phyloP scores from a whole-genome alignment of 2,113 vertebrate species.

The Trachemys scripta region DNA sequence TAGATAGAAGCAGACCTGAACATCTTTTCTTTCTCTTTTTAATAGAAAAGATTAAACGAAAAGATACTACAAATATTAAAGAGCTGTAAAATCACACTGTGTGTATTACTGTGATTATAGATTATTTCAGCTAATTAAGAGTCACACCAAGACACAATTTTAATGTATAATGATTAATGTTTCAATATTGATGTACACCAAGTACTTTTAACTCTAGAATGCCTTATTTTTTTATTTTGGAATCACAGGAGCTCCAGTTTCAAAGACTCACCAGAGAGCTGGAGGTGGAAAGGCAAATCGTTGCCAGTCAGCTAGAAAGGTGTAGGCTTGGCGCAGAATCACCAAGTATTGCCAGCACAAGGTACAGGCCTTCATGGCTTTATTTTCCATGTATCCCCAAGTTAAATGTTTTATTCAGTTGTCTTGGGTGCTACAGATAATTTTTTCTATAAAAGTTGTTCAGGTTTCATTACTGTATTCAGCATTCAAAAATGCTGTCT shows the following conservation, averaged over 20 bases:
- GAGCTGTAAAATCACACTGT: background rate
- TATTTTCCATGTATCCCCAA: constrained; percentile 48
- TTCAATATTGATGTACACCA: constrained; percentile 58
- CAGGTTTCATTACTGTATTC: constrained; percentile 19
- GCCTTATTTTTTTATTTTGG: constrained; percentile 79
- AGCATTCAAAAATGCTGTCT: background rate
- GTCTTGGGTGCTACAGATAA: background rate
- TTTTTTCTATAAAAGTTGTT: constrained; percentile 17
- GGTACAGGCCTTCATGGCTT: constrained; percentile 85
- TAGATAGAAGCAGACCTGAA: constrained; percentile 38
- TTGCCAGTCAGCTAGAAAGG: constrained; percentile 99
- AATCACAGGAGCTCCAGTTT: constrained; percentile 97
- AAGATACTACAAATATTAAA: constrained; percentile 27
- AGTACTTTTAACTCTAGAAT: constrained; percentile 69
- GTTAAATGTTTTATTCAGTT: background rate
- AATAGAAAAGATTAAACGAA: constrained; percentile 41
- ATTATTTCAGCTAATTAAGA: constrained; percentile 17
- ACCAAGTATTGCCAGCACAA: constrained; percentile 96
- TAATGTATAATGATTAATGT: constrained; percentile 39
- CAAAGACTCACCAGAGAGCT: constrained; percentile 99
- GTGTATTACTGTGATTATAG: background rate
- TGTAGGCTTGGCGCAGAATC: constrained; percentile 98
- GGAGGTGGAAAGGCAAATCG: constrained; percentile 99
- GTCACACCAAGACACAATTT: constrained; percentile 30
- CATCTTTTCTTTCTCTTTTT: background rate